Evolutionary conservation across 2,113 vertebrate species (phyloP).

Genomic region (Propithecus coquereli): DNA sequence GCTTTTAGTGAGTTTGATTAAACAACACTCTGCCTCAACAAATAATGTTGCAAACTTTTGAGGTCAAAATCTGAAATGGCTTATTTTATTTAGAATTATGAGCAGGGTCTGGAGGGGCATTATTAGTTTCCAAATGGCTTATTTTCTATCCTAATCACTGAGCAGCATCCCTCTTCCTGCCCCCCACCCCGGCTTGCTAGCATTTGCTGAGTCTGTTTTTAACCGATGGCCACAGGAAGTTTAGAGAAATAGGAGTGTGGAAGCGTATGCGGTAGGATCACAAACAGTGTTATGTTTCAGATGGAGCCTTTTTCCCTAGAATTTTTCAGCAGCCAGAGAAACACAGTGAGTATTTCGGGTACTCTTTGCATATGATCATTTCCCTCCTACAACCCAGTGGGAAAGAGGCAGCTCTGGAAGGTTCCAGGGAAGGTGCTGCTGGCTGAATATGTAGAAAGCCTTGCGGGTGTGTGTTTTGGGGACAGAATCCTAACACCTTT

Average conservation of each 20-base stretch:
- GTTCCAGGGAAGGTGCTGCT: background rate
- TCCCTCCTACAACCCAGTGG: background rate
- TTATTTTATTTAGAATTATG: background rate
- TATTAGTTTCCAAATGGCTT: background rate
- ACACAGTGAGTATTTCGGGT: background rate
- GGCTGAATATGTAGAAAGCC: background rate
- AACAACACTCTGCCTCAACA: background rate
- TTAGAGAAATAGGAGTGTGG: background rate
- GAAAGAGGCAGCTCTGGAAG: background rate
- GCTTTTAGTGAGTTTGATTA: background rate
- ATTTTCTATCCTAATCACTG: background rate
- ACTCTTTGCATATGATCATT: background rate
- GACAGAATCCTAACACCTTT: conserved; percentile 17
- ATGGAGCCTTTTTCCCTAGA: background rate
- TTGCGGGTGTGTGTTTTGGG: background rate
- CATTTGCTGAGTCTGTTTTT: background rate
- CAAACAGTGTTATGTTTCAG: background rate
- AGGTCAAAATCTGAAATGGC: background rate
- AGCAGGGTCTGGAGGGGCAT: background rate
- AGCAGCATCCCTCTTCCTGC: fast-evolving
- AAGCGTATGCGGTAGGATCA: background rate
- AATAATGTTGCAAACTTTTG: background rate
- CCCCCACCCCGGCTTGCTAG: background rate
- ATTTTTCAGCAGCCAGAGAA: background rate
- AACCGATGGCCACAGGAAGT: background rate